Evolutionary conservation across 1,140 invertebrate species (phyloP), one percentile per base, ranked within the genome.

Genomic region (Nylanderia fulva): DNA sequence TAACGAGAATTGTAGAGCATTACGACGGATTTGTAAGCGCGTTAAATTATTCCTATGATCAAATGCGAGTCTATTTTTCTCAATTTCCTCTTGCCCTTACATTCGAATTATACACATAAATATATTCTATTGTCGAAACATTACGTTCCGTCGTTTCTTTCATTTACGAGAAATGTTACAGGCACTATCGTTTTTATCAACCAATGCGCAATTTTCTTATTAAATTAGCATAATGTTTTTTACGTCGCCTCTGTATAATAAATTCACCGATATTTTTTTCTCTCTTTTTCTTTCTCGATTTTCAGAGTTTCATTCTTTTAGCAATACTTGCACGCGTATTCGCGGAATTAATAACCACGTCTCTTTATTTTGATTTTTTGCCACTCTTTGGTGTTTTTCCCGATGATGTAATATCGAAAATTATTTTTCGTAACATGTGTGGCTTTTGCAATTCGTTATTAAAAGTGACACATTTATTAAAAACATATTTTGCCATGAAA

Each of bases 211-310:
- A 82, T 2, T 75, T 80, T 75, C 42, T 75, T 72, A 83, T 83
- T 80, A 80, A 83, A 72, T 75, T 75, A 72, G 56, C 71, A 72
- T 71, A 82, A 82, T 11, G 29, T 82, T 71, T 29, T 60, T 71
- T 56, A 52, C 2, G 18, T 39, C 13, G 27, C 74, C 21, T 36
- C 21, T 18, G 15, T 36, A 61, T 1, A 36, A 75, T 74, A 74
- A 83, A 83, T 75, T 48, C 8, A 60, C 56, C 15, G 21, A 45
- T n/a, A 1, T 75, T 29, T 61, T 29, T 61, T 11, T 75, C 45
- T 54, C 11, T 75, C 36, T n/a, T 2, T 58, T 33, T 77, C 11
- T 63, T 1, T 77, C 24, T 77, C 18, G 24, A 1, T 52, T 71
- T 72, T 63, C 18, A 11, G 4, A 18, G 18, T 54, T 48, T 75